phyloP scores from a whole-genome alignment of 2,888 invertebrate species.

The Chloroclystis v-ata region DNA sequence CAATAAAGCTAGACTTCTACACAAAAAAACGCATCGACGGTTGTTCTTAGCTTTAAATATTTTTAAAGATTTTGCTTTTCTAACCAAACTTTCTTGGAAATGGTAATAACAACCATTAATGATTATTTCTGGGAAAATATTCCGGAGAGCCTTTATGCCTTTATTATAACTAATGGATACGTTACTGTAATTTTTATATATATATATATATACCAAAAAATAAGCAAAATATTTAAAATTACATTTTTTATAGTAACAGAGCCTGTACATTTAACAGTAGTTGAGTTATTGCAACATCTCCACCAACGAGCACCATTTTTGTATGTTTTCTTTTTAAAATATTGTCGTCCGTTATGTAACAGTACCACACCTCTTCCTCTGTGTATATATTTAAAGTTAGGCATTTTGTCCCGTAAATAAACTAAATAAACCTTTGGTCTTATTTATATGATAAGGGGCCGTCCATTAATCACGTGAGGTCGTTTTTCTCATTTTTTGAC shows the following conservation, averaged over 20 bases:
- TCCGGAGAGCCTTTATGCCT: neutral
- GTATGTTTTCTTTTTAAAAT: no score
- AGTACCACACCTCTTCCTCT: neutral
- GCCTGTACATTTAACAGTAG: neutral
- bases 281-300: neutral
- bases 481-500: no score
- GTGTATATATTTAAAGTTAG: neutral
- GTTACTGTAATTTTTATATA: no score
- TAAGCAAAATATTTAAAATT: no score
- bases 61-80: conserved; percentile 1
- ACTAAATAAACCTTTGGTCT: neutral
- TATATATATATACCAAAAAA: no score
- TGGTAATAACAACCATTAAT: neutral
- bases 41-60: conserved; percentile 1
- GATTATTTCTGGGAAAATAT: neutral
- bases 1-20: no score
- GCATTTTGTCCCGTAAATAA: neutral
- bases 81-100: neutral
- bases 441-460: neutral
- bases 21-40: neutral
- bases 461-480: no score
- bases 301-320: neutral
- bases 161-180: no score
- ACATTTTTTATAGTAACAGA: no score
- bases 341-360: no score